These are phyloP conservation scores for Drosophila kikkawai DNA, from an alignment of 1,140 invertebrate genomes.

Conservation along the genomic window DNA sequence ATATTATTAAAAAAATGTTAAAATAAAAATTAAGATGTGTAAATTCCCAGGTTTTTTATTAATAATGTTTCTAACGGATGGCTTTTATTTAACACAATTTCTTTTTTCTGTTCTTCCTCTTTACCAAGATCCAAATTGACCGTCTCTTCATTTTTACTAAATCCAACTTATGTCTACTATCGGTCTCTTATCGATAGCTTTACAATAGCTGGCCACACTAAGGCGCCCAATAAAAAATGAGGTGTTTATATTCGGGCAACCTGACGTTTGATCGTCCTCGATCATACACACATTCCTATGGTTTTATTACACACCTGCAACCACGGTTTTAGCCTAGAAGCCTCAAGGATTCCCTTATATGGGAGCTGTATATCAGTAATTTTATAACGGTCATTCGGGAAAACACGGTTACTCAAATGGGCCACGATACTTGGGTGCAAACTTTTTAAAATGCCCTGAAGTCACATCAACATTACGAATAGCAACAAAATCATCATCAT, in stretches of 20 bases:
- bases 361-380: conserved; percentile 3
- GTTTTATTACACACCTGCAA: neutral
- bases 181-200: neutral
- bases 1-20: too few species aligned
- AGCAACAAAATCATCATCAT: neutral
- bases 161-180: too few species aligned
- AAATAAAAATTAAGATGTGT: too few species aligned
- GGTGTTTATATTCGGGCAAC: neutral
- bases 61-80: too few species aligned
- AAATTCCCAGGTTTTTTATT: too few species aligned
- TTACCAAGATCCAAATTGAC: too few species aligned
- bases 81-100: too few species aligned
- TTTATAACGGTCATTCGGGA: neutral
- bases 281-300: neutral
- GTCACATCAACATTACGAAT: neutral
- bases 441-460: neutral
- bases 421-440: neutral
- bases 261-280: conserved; percentile 5
- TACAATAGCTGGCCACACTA: neutral
- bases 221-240: neutral
- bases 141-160: too few species aligned
- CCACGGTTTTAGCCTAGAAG: neutral
- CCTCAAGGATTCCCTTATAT: neutral
- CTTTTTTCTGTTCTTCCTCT: too few species aligned
- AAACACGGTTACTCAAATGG: neutral